These are phyloP conservation scores for Drosophila vallismaia DNA, from an alignment of 2,888 invertebrate species.

Conservation along the genomic window DNA sequence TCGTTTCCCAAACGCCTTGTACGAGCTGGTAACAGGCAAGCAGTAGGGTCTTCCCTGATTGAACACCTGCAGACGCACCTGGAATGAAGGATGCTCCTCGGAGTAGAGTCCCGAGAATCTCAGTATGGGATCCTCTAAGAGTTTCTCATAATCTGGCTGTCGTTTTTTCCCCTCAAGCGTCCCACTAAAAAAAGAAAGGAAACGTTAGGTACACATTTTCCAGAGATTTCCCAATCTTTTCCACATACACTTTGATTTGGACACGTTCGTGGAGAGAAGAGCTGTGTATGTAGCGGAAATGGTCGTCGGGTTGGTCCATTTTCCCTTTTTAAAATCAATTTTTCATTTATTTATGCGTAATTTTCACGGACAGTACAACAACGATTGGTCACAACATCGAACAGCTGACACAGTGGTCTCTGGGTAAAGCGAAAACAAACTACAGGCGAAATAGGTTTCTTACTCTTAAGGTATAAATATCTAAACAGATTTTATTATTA, in stretches of 20 bases:
- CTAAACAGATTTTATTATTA: background rate
- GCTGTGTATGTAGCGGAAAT: constrained; percentile 94
- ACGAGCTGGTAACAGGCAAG: constrained; percentile 94
- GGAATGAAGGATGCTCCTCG: constrained; percentile 93
- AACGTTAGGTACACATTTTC: background rate
- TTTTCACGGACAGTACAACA: constrained; percentile 22
- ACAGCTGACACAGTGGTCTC: constrained; percentile 22
- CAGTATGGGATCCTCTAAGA: constrained; percentile 94
- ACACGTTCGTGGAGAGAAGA: constrained; percentile 94
- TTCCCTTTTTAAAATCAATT: constrained; percentile 5
- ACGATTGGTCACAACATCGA: constrained; percentile 21
- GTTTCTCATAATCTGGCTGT: constrained; percentile 93
- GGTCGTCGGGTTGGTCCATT: constrained; percentile 87
- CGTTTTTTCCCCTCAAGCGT: constrained; percentile 95
- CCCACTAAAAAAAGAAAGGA: constrained; percentile 86
- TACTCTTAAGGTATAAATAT: background rate
- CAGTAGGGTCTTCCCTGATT: constrained; percentile 92
- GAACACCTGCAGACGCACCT: constrained; percentile 93
- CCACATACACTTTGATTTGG: constrained; percentile 95
- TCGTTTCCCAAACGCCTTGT: constrained; percentile 95
- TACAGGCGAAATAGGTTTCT: background rate
- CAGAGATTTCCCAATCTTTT: background rate
- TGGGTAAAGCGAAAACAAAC: background rate
- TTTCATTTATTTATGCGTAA: constrained; percentile 28
- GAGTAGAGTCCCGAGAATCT: constrained; percentile 95